Conservation (phyloP, 2,113 vertebrate genomes). For the Illadopsis cleaveri region DNA sequence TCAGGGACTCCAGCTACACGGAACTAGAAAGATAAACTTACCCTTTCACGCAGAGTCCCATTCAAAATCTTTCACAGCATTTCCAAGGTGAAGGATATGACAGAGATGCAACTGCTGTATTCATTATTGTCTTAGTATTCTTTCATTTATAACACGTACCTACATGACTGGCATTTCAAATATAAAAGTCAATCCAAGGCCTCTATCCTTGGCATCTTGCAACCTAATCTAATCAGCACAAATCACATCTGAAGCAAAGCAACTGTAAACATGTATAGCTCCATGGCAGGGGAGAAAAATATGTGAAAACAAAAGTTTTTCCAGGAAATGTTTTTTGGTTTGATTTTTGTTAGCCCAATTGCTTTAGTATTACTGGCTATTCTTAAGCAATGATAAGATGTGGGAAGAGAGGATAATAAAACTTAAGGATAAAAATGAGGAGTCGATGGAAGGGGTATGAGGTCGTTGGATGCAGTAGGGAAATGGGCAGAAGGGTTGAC, state of each 20-base stretch:
- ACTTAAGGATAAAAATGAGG: neutral
- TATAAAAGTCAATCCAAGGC: neutral
- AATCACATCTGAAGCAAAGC: neutral
- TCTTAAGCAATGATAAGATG: neutral
- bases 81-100: neutral
- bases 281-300: rapidly evolving
- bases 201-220: neutral
- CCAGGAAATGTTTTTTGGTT: neutral
- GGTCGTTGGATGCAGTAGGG: neutral
- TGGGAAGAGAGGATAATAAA: neutral
- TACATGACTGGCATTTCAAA: slow-evolving; percentile 13
- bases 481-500: neutral
- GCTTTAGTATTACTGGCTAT: neutral
- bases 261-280: neutral
- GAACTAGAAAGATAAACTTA: slow-evolving; percentile 49
- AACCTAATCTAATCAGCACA: neutral
- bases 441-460: neutral
- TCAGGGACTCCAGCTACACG: neutral
- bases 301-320: neutral
- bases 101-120: slow-evolving; percentile 2
- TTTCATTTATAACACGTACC: neutral
- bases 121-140: slow-evolving; percentile 1
- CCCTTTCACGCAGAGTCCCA: neutral
- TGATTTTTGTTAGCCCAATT: neutral
- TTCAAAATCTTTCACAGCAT: slow-evolving; percentile 12